Conservation (phyloP, 2,888 invertebrate species). For the Parelbella ahira region DNA sequence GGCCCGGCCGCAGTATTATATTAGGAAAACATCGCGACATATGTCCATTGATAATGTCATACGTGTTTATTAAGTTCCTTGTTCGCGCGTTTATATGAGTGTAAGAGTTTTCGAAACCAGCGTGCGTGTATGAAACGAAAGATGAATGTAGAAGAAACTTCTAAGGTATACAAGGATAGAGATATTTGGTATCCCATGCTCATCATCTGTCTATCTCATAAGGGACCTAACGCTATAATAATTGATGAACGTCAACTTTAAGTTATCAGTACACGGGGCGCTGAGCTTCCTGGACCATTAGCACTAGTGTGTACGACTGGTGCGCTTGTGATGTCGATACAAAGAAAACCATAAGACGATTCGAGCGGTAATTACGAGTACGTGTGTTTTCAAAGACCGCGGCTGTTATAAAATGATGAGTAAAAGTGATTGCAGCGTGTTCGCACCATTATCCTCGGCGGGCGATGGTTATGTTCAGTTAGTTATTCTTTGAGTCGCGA, state of each 20-base stretch:
- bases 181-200: too few relatives aligned
- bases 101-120: too few relatives aligned
- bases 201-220: too few relatives aligned
- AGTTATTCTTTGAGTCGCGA: constrained; percentile 44
- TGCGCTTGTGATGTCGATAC: constrained; percentile 29
- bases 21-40: constrained; percentile 11
- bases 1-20: too few relatives aligned
- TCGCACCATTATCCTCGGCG: constrained; percentile 61
- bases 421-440: constrained; percentile 60
- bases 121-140: too few relatives aligned
- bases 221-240: too few relatives aligned
- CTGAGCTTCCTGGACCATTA: background rate
- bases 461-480: constrained; percentile 64
- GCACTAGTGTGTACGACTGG: background rate
- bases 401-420: constrained; percentile 42
- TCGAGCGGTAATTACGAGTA: constrained; percentile 32
- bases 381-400: constrained; percentile 29
- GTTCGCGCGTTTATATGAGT: too few relatives aligned
- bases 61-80: constrained; percentile 12
- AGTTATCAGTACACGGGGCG: too few relatives aligned
- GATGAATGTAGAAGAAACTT: too few relatives aligned
- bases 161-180: too few relatives aligned
- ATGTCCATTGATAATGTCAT: constrained; percentile 31
- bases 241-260: too few relatives aligned
- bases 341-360: constrained; percentile 35